Conservation (phyloP, 2,888 invertebrate genomes). For the Odontothrips loti region DNA sequence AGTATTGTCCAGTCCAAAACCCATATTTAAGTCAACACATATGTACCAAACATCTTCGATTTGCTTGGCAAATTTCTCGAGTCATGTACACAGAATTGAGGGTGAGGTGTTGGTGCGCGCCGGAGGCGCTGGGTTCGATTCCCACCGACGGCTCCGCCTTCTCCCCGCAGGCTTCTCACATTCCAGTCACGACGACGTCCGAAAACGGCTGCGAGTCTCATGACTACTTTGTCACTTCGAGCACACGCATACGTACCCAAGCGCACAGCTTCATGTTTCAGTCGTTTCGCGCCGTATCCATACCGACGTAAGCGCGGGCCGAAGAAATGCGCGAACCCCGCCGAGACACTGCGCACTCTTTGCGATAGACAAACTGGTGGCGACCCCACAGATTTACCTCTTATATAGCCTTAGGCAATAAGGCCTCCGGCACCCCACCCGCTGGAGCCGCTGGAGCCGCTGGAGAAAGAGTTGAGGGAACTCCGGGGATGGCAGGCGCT, state of each 20-base stretch:
- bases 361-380: neutral
- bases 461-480: neutral
- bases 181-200: no score
- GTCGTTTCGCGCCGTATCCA: neutral
- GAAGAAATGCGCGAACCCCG: neutral
- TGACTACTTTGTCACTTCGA: no score
- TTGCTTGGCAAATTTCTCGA: no score
- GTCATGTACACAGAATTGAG: no score
- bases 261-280: neutral
- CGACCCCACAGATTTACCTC: neutral
- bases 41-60: no score
- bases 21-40: no score
- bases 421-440: neutral
- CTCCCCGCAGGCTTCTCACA: no score
- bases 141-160: no score
- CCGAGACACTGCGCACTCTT: neutral
- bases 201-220: no score
- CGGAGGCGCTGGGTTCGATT: no score
- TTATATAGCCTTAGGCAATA: constrained; percentile 15
- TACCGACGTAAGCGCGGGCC: neutral
- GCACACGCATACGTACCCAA: neutral
- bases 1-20: no score
- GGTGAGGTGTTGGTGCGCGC: no score
- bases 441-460: neutral
- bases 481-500: neutral